A percentile compares a stretch with the other conserved stretches of the same genome.
These are phyloP conservation scores for Coturnix japonica DNA, from an alignment of 2,113 vertebrate species.

Conservation along the genomic window DNA sequence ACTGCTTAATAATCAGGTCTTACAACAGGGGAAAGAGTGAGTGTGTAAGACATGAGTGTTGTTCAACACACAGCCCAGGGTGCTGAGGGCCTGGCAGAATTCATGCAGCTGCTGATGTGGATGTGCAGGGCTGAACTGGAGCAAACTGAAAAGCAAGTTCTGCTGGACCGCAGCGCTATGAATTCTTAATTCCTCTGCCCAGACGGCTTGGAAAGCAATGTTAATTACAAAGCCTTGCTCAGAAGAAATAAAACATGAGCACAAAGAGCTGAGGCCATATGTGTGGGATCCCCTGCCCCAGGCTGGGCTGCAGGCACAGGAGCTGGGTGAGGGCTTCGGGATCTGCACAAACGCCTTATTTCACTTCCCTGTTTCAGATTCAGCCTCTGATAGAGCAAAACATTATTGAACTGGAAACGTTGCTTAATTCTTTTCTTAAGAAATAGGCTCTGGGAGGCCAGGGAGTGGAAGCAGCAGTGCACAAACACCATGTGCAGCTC, in stretches of 20 bases:
- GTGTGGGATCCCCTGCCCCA: rapidly evolving
- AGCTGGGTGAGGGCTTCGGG: rapidly evolving
- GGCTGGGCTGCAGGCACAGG: rapidly evolving
- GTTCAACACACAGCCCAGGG: neutral
- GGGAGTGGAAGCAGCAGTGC: neutral
- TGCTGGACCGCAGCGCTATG: rapidly evolving
- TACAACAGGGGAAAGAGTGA: neutral
- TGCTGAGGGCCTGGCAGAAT: rapidly evolving
- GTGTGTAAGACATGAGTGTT: neutral
- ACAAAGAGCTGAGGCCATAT: neutral
- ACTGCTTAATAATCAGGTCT: neutral
- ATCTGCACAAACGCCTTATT: neutral
- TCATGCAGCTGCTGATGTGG: rapidly evolving
- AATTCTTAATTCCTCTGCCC: neutral
- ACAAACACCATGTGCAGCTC: rapidly evolving
- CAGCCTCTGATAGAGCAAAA: neutral
- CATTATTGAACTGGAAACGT: neutral
- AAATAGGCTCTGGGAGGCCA: neutral
- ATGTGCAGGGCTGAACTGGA: neutral
- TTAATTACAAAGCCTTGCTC: neutral
- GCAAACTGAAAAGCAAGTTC: neutral
- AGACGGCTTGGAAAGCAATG: neutral
- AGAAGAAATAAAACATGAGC: neutral
- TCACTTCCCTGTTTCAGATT: neutral
- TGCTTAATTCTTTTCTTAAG: conserved; percentile 2